Conservation (phyloP, 1,140 invertebrate genomes). For the Dreissena rostriformis region DNA sequence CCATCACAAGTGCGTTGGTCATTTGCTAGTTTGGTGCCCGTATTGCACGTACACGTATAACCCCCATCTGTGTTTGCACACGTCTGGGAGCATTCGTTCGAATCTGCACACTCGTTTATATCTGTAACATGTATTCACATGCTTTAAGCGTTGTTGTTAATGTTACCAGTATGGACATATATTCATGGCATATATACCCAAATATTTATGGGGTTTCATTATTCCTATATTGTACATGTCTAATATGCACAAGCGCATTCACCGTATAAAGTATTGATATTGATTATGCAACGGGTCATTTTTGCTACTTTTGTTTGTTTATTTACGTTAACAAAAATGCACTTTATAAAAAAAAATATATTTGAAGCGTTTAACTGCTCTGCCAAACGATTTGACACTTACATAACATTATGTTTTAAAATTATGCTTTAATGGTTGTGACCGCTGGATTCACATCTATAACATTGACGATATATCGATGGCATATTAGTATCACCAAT, state of each 20-base stretch:
- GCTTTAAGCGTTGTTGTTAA: too few species aligned
- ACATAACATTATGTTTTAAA: neutral
- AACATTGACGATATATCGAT: neutral
- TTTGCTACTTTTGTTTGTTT: too few species aligned
- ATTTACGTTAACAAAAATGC: too few species aligned
- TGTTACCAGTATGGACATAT: neutral
- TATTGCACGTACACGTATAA: slow-evolving; percentile 43
- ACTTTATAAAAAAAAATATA: neutral
- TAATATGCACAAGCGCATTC: neutral
- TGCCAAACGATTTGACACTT: neutral
- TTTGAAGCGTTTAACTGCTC: neutral
- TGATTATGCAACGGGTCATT: neutral
- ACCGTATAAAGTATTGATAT: neutral
- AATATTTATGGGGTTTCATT: neutral
- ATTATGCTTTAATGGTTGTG: neutral
- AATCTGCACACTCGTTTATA: slow-evolving; percentile 33
- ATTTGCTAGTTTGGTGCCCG: slow-evolving; percentile 23
- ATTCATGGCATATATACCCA: neutral
- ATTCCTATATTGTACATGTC: neutral
- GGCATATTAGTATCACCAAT: neutral
- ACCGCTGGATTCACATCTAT: neutral
- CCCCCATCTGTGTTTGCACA: slow-evolving; percentile 40
- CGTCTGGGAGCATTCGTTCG: slow-evolving; percentile 28
- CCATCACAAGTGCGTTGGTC: slow-evolving; percentile 40
- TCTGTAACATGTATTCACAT: slow-evolving; percentile 28